Base-by-base conservation (phyloP, 2,888 invertebrate species). In the Oscheius myriophilus region DNA sequence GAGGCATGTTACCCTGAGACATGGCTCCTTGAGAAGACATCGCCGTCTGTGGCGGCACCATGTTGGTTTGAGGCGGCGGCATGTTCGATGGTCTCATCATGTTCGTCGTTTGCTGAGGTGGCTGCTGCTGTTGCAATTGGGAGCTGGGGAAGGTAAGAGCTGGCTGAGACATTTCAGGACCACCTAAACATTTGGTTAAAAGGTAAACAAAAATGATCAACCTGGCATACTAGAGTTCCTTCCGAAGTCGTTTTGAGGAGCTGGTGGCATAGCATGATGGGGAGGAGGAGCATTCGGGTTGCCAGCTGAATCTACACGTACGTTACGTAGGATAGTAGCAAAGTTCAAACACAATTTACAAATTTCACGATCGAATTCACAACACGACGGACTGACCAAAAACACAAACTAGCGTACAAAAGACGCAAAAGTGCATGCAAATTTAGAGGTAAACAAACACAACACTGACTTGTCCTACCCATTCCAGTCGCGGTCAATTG, bases 391-490 rank as follows among this genome's bases (percentile, higher is more conserved):
- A 46, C 21, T 46, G 46, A n/a, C 11, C 11, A 21, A 3, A 46
- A 11, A 46, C 65, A 59, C 39, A 53, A 18, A 49, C 49, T 26
- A 61, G 33, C 9, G 11, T 21, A 61, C 61, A 46, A 46, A 54
- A 61, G 49, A 39, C 18, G 11, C 39, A 41, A 18, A 42, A 43
- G 43, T 21, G n/a, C 61, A 61, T 61, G 61, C 61, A 61, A 45
- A 45, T 43, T 23, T 42, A 16, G 16, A n/a, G n/a, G 9, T 16
- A 49, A 45, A 46, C 46, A 45, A 46, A 18, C 49, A 61, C 61
- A 61, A 61, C 61, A 61, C 61, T 61, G 61, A 61, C 61, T 61
- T 58, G 58, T 25, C 49, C 61, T 25, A 61, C 46, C 46, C 61
- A 61, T 61, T 49, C 61, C 61, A 46, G 46, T 26, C 46, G 61